Percentiles rank a stretch among this genome's conserved stretches.
These are phyloP conservation scores for Glyphotaelius pellucidus DNA, from an alignment of 2,888 invertebrate genomes.

Conservation along the genomic window DNA sequence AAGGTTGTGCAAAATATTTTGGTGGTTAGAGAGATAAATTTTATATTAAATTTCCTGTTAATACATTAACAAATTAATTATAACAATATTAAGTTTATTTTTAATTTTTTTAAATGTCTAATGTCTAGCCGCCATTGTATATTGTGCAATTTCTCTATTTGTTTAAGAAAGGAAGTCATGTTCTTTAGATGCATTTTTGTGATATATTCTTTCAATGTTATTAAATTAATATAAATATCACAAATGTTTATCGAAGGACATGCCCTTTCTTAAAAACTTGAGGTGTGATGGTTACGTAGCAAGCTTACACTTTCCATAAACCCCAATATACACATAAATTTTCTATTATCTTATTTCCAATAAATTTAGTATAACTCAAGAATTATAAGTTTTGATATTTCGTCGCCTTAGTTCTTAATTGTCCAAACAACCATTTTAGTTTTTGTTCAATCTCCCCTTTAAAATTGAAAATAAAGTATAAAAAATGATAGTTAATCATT, in stretches of 20 bases:
- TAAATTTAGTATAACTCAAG: too few species aligned
- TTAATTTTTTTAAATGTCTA: neutral
- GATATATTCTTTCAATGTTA: conserved; percentile 32
- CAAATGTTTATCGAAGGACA: conserved; percentile 42
- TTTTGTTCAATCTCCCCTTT: too few species aligned
- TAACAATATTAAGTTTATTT: neutral
- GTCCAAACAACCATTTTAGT: too few species aligned
- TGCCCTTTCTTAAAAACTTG: conserved; percentile 52
- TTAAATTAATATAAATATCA: conserved; percentile 14
- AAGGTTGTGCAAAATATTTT: conserved; percentile 12
- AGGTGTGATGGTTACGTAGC: conserved; percentile 8
- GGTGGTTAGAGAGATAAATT: neutral
- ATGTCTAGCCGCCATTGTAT: conserved; percentile 7
- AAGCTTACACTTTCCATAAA: neutral
- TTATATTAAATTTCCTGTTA: neutral
- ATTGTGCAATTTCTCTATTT: conserved; percentile 23
- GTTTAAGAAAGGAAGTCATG: conserved; percentile 62
- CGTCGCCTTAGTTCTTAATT: too few species aligned
- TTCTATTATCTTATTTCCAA: too few species aligned
- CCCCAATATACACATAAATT: neutral
- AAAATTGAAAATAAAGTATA: too few species aligned
- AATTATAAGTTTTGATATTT: too few species aligned
- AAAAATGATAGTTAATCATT: too few species aligned
- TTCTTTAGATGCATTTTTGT: conserved; percentile 51
- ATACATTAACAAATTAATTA: neutral